Conservation (phyloP, 2,888 invertebrate species). For the Drosophila melanosoma region DNA sequence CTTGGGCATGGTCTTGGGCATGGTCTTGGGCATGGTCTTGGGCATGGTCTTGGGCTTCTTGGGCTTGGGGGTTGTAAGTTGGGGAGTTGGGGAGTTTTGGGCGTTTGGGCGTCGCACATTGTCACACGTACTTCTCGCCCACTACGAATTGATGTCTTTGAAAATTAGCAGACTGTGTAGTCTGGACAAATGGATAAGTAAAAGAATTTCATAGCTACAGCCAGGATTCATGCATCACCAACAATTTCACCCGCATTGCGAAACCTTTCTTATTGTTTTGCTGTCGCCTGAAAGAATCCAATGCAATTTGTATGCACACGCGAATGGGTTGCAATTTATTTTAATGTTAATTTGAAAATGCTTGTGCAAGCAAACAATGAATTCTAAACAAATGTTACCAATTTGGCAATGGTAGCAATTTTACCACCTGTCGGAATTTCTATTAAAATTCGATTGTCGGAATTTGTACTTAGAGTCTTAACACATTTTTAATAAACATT, state of each 20-base stretch:
- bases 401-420: conserved; percentile 22
- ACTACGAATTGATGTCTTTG: conserved; percentile 79
- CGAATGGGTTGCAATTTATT: conserved; percentile 60
- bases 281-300: conserved; percentile 58
- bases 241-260: conserved; percentile 6
- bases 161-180: conserved; percentile 78
- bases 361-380: conserved; percentile 13
- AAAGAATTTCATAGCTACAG: conserved; percentile 31
- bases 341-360: conserved; percentile 30
- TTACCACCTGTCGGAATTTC: conserved; percentile 18
- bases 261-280: conserved; percentile 16
- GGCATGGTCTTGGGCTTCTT: not conserved
- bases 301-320: conserved; percentile 63
- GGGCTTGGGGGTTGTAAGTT: not conserved
- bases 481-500: not conserved
- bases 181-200: conserved; percentile 32
- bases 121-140: conserved; percentile 72
- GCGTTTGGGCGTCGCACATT: conserved; percentile 48
- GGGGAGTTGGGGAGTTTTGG: not conserved
- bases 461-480: not conserved
- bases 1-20: not conserved
- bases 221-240: not conserved
- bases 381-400: conserved; percentile 18
- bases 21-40: no score
- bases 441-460: not conserved